Evolutionary conservation across 1,140 invertebrate genomes (phyloP).

Genomic region (Drosophila varians): DNA sequence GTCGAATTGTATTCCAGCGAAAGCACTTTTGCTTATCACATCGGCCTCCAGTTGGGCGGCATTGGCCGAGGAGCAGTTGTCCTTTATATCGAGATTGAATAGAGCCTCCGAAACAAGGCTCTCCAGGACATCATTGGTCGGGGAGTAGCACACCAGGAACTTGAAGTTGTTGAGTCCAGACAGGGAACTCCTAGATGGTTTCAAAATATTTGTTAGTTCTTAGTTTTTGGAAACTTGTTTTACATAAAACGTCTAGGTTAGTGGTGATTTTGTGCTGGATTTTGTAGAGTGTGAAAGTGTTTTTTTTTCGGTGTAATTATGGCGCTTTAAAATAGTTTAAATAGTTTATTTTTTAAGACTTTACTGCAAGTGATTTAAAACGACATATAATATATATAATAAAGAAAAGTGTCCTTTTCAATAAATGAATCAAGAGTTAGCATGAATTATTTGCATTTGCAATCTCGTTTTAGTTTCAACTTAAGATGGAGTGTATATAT

Average conservation of each 20-base stretch:
- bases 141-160: constrained; percentile 48
- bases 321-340: no score
- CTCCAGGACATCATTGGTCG: constrained; percentile 30
- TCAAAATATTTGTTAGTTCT: neutral
- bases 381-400: no score
- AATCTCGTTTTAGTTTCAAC: neutral
- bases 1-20: constrained; percentile 69
- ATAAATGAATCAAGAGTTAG: no score
- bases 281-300: no score
- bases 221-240: neutral
- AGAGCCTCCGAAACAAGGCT: constrained; percentile 47
- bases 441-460: neutral
- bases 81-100: constrained; percentile 4
- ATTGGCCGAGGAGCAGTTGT: constrained; percentile 2
- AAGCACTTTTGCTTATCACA: constrained; percentile 21
- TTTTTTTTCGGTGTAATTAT: no score
- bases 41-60: constrained; percentile 20
- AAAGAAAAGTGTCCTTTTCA: no score
- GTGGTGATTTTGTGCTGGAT: neutral
- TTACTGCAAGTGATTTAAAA: no score
- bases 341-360: no score
- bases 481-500: neutral
- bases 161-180: neutral
- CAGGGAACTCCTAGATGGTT: neutral
- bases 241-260: neutral